phyloP scores from a whole-genome alignment of 2,888 invertebrate species.

The Abscondita cerata region DNA sequence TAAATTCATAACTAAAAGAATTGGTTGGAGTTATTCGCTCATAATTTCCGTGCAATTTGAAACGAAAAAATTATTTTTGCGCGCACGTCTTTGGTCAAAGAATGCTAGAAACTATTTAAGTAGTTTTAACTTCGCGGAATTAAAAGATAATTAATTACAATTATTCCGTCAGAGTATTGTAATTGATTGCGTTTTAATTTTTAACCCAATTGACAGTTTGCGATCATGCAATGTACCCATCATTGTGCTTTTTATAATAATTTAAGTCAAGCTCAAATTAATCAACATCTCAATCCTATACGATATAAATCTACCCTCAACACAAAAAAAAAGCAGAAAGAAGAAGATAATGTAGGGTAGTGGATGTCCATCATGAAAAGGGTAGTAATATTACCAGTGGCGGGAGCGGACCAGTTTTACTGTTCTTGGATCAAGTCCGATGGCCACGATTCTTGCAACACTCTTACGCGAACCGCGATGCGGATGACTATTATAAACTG shows the following conservation, averaged over 20 bases:
- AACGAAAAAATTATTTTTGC: not conserved
- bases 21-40: conserved; percentile 2
- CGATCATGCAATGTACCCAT: too few species aligned
- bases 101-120: not conserved
- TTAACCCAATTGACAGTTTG: conserved; percentile 2
- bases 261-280: conserved; percentile 29
- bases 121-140: too few species aligned
- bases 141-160: conserved; percentile 1
- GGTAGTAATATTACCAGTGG: conserved; percentile 41
- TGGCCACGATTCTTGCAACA: conserved; percentile 42
- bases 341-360: conserved; percentile 19
- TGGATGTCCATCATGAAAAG: conserved; percentile 25
- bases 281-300: conserved; percentile 31
- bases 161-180: not conserved
- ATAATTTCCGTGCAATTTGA: not conserved
- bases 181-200: conserved; percentile 9
- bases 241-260: not conserved
- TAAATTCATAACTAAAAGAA: conserved; percentile 12
- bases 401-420: conserved; percentile 48
- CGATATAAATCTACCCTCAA: conserved; percentile 25
- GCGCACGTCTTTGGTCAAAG: not conserved
- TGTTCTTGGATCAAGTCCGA: conserved; percentile 37
- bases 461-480: conserved; percentile 50
- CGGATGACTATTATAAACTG: conserved; percentile 43
- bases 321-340: too few species aligned